Base-by-base conservation (phyloP, 2,888 invertebrate species). In the Brachypterus glaber region DNA sequence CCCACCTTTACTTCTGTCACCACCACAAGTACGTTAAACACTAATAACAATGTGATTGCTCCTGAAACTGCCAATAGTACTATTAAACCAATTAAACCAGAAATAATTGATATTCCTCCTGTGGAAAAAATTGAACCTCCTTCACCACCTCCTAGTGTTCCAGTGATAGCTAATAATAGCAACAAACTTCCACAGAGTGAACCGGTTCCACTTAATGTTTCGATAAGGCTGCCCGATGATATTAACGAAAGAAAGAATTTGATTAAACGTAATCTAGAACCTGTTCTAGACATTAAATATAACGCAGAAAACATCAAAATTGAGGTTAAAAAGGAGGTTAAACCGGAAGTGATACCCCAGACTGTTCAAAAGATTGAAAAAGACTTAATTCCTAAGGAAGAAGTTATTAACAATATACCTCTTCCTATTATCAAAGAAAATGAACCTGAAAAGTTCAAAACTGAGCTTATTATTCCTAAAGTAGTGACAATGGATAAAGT, bases 381-480 rank as follows among this genome's bases (percentile, higher is more conserved):
- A 26, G 56, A 55, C n/a, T n/a, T n/a, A 30, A 17, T 50, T 1
- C 12, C 12, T 5, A 58, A 57, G 37, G 58, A 61, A 21, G 55
- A 53, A 32, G 34, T 46, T n/a, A n/a, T n/a, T n/a, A n/a, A n/a
- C n/a, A n/a, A n/a, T n/a, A n/a, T n/a, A n/a, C n/a, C n/a, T n/a
- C n/a, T n/a, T n/a, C n/a, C n/a, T n/a, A n/a, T n/a, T n/a, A n/a
- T n/a, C n/a, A 52, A 50, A 17, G 56, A 58, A 9, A 45, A 51
- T 3, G 52, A 58, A 3, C 52, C 51, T n/a, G 64, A 64, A 32
- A 63, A 63, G 56, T 66, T 73, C 42, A 77, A 76, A 68, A 73
- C 76, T 26, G 76, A 77, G 61, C 66, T 76, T 43, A 75, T 75
- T 45, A 75, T 76, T 54, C 76, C 76, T 17, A 75, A 74, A 62